Percentiles rank a stretch among this genome's conserved stretches.
These are phyloP conservation scores for Hippopotamus amphibius DNA, from an alignment of 2,113 vertebrate species.

Conservation along the genomic window DNA sequence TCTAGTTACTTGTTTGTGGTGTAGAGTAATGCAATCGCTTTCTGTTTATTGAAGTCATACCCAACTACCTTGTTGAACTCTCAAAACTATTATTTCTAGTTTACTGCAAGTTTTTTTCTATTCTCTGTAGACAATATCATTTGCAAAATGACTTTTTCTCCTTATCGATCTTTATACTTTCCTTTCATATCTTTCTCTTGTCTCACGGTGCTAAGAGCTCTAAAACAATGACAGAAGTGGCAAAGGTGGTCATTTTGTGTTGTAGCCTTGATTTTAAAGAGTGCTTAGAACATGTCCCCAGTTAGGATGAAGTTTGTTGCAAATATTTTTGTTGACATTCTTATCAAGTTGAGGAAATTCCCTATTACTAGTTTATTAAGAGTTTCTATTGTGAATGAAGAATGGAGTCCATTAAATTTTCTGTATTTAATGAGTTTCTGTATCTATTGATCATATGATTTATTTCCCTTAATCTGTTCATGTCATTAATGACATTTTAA, in stretches of 20 bases:
- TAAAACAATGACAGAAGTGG: neutral
- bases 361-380: neutral
- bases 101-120: neutral
- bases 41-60: neutral
- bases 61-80: neutral
- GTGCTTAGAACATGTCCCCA: neutral
- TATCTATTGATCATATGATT: neutral
- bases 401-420: neutral
- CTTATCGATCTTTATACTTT: neutral
- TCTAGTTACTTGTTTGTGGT: neutral
- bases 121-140: neutral
- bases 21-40: neutral
- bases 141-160: neutral
- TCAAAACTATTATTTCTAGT: slow-evolving; percentile 27
- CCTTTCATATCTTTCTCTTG: neutral
- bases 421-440: neutral
- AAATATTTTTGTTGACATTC: neutral
- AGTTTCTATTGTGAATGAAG: neutral
- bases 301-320: neutral
- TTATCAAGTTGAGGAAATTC: neutral
- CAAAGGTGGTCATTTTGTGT: neutral
- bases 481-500: neutral
- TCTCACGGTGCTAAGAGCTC: neutral
- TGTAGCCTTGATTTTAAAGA: neutral
- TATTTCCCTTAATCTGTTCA: slow-evolving; percentile 25